Evolutionary conservation across 1,140 invertebrate species (phyloP).

Genomic region (Brachionus rotundiformis): DNA sequence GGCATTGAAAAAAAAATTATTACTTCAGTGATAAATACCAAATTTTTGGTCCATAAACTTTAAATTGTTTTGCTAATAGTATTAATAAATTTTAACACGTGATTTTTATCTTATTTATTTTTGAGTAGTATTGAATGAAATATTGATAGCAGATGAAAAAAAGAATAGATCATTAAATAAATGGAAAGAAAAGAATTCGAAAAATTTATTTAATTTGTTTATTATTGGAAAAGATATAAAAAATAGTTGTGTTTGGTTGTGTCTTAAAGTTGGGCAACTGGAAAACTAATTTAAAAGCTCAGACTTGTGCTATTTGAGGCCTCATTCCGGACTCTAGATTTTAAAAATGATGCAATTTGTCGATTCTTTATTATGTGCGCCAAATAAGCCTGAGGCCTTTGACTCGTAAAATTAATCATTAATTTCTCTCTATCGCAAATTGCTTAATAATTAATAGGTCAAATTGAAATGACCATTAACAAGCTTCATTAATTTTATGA

Average conservation of each 20-base stretch:
- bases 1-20: no score
- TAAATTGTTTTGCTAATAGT: no score
- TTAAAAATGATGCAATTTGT: neutral
- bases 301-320: neutral
- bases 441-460: constrained; percentile 4
- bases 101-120: no score
- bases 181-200: constrained; percentile 13
- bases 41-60: no score
- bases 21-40: no score
- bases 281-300: neutral
- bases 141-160: neutral
- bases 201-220: neutral
- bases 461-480: constrained; percentile 9
- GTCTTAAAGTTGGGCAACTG: neutral
- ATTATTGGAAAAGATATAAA: neutral
- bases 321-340: neutral
- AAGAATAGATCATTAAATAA: neutral
- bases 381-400: neutral
- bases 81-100: no score
- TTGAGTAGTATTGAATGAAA: neutral
- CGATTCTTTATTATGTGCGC: constrained; percentile 6
- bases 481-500: constrained; percentile 16
- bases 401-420: constrained; percentile 2
- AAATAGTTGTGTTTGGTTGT: neutral
- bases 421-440: neutral